phyloP scores from a whole-genome alignment of 2,113 vertebrate species.

The Ptilorrhoa leucosticta region DNA sequence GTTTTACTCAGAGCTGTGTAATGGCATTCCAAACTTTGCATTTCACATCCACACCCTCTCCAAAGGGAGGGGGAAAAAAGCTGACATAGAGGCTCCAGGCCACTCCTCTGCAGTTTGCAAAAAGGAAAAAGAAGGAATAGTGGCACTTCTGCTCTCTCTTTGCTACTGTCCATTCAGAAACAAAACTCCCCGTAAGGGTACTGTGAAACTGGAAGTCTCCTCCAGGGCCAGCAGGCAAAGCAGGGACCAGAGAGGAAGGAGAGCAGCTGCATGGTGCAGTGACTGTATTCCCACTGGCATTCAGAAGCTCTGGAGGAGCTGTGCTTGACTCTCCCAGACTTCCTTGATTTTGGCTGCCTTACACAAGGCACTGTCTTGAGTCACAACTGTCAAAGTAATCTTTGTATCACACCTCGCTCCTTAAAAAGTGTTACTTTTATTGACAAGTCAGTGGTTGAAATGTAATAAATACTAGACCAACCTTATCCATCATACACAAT shows the following conservation, averaged over 20 bases:
- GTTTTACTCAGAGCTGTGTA: background rate
- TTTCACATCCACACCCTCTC: constrained; percentile 17
- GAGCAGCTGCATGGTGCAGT: background rate
- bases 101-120: background rate
- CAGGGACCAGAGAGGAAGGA: background rate
- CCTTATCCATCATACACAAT: background rate
- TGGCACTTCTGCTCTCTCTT: background rate
- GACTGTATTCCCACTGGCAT: background rate
- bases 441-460: background rate
- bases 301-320: background rate
- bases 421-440: constrained; percentile 39
- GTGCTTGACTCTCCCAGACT: background rate
- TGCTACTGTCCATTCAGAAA: background rate
- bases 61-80: background rate
- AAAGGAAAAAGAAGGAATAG: background rate
- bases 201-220: background rate
- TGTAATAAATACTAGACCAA: background rate
- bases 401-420: background rate
- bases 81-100: background rate
- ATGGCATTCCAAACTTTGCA: background rate
- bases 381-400: background rate
- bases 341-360: background rate
- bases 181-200: background rate
- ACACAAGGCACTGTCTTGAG: background rate
- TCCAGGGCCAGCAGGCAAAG: background rate